phyloP scores from a whole-genome alignment of 1,140 invertebrate genomes.

The Papilio polyxenes region DNA sequence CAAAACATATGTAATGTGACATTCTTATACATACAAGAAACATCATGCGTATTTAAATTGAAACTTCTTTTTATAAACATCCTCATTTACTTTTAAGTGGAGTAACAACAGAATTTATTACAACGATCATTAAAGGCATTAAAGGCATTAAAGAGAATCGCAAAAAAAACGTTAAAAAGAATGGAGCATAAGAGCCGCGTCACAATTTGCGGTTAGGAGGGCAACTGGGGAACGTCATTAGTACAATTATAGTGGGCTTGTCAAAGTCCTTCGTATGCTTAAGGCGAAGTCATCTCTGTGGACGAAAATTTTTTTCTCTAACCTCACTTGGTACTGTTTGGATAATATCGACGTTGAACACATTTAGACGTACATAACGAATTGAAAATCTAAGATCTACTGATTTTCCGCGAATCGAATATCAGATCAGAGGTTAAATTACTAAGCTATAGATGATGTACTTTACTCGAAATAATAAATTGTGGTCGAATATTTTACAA shows the following conservation, averaged over 20 bases:
- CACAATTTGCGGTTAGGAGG: slow-evolving; percentile 38
- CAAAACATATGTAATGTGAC: no score
- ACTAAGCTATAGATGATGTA: neutral
- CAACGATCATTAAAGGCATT: slow-evolving; percentile 33
- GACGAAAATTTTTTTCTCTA: neutral
- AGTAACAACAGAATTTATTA: slow-evolving; percentile 36
- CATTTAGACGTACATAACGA: no score
- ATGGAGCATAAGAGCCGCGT: slow-evolving; percentile 24
- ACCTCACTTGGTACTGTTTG: no score
- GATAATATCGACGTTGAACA: no score
- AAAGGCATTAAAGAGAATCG: slow-evolving; percentile 34
- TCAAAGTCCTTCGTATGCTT: slow-evolving; percentile 32
- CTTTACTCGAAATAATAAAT: no score
- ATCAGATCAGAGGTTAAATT: neutral
- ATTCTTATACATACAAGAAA: neutral
- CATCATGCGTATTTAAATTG: neutral
- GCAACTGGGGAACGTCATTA: slow-evolving; percentile 36
- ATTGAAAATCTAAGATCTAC: no score
- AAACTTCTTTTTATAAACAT: slow-evolving; percentile 12
- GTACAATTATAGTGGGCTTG: slow-evolving; percentile 39
- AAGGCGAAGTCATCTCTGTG: slow-evolving; percentile 12
- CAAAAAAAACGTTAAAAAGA: slow-evolving; percentile 25
- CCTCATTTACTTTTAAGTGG: neutral
- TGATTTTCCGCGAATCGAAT: no score
- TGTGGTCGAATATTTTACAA: no score